phyloP scores from a whole-genome alignment of 2,797 vertebrate species.

The Eulemur mongoz region DNA sequence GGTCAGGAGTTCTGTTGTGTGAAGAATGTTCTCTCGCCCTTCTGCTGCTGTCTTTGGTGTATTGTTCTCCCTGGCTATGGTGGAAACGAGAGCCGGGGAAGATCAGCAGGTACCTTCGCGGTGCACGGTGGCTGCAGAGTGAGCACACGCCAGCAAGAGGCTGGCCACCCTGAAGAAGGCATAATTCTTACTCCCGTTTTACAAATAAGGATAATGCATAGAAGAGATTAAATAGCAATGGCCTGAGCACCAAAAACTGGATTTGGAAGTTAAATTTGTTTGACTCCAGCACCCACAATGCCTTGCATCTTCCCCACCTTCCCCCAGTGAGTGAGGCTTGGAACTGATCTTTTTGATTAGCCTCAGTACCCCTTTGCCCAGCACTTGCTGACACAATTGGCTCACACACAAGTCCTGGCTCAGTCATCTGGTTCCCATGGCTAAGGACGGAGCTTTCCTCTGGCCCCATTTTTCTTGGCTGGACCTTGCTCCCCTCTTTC shows the following conservation, averaged over 20 bases:
- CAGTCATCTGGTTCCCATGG: background rate
- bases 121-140: background rate
- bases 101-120: accelerated
- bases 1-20: background rate
- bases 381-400: background rate
- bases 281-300: background rate
- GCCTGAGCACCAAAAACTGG: background rate
- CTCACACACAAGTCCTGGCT: background rate
- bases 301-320: background rate
- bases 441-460: background rate
- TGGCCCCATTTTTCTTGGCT: background rate
- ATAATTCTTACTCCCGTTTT: background rate
- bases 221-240: background rate
- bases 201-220: background rate
- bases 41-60: background rate
- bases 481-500: background rate
- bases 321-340: background rate
- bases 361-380: background rate
- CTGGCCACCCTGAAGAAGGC: background rate
- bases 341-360: background rate
- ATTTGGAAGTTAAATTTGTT: background rate
- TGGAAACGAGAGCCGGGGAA: background rate
- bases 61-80: background rate
- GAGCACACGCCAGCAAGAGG: background rate
- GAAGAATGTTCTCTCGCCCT: background rate